A percentile compares a stretch with the other conserved stretches of the same genome.
phyloP scores from a whole-genome alignment of 2,888 invertebrate genomes.

The Papilio gigon region DNA sequence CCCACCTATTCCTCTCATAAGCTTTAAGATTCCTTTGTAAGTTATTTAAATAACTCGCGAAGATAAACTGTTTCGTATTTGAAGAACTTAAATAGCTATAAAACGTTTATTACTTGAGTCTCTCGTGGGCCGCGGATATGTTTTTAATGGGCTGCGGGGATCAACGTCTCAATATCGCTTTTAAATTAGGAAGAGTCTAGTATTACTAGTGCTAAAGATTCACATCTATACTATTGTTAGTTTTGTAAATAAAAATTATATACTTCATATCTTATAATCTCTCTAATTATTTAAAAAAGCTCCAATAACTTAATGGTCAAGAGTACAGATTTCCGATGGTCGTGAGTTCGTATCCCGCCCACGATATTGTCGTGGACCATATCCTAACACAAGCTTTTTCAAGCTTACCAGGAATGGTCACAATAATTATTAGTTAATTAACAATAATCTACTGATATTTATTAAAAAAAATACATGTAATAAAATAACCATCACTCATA shows the following conservation, averaged over 20 bases:
- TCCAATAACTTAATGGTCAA: no score
- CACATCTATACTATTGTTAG: constrained; percentile 6
- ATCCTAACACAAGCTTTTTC: no score
- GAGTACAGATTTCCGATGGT: no score
- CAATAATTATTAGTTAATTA: no score
- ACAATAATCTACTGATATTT: no score
- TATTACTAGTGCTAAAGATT: constrained; percentile 12
- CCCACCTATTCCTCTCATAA: no score
- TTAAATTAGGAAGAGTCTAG: background rate
- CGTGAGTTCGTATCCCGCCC: no score
- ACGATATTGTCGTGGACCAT: no score
- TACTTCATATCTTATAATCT: no score
- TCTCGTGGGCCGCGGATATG: background rate
- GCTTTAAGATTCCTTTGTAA: background rate
- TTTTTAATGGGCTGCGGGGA: background rate
- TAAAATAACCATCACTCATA: constrained; percentile 16
- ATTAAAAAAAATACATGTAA: background rate
- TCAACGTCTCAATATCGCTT: background rate
- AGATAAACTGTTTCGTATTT: background rate
- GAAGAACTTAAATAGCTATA: background rate
- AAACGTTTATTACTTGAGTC: constrained; percentile 15
- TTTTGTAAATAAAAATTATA: no score
- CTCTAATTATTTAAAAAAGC: no score
- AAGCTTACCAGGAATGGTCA: no score
- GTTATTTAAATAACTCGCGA: background rate